phyloP scores from a whole-genome alignment of 2,888 invertebrate genomes.

The Blastobasis adustella region DNA sequence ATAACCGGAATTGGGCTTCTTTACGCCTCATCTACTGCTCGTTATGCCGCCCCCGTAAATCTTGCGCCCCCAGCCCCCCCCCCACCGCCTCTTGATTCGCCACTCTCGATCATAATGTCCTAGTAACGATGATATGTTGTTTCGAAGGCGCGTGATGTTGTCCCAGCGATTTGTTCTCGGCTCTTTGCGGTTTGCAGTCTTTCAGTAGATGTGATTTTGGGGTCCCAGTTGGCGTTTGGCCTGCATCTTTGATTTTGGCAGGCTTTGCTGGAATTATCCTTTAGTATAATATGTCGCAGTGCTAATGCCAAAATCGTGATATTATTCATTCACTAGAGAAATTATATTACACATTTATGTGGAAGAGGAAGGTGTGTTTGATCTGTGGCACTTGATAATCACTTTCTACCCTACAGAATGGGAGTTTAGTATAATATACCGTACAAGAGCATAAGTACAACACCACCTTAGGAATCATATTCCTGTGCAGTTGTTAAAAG shows the following conservation, averaged over 20 bases:
- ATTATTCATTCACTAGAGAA: background rate
- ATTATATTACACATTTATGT: too few relatives aligned
- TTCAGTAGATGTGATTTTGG: background rate
- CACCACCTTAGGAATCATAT: too few relatives aligned
- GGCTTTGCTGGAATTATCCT: background rate
- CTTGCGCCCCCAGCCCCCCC: constrained; percentile 54
- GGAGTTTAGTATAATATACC: too few relatives aligned
- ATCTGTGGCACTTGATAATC: too few relatives aligned
- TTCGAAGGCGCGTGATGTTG: background rate
- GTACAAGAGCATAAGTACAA: too few relatives aligned
- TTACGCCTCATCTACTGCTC: constrained; percentile 74
- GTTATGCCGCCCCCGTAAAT: constrained; percentile 72
- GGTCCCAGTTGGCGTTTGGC: background rate
- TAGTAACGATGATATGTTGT: constrained; percentile 12
- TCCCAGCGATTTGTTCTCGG: background rate
- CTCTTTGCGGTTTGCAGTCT: background rate
- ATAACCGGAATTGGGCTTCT: constrained; percentile 70
- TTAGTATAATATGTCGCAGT: background rate
- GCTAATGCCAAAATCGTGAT: background rate
- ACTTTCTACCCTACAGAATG: too few relatives aligned
- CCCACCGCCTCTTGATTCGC: constrained; percentile 42
- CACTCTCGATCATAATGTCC: constrained; percentile 40
- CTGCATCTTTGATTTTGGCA: background rate
- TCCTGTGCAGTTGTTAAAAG: too few relatives aligned
- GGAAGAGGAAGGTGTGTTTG: too few relatives aligned